A percentile compares a stretch with the other conserved stretches of the same genome.
These are phyloP conservation scores for Cisticola juncidis DNA, from an alignment of 2,113 vertebrate species.

Conservation along the genomic window DNA sequence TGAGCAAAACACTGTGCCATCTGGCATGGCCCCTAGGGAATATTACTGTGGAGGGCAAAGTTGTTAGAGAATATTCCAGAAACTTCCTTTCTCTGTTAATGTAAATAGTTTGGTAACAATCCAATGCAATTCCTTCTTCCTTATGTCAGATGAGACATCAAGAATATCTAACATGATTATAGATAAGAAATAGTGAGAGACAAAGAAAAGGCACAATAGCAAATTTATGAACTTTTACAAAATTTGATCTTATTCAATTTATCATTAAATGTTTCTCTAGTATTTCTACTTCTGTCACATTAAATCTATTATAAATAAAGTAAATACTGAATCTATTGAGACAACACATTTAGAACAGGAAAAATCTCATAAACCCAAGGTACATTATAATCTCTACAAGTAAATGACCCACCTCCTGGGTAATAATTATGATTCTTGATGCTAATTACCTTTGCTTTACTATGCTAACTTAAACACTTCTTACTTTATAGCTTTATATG, in stretches of 20 bases:
- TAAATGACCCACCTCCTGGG: neutral
- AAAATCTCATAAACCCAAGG: neutral
- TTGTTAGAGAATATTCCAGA: neutral
- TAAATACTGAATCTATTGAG: neutral
- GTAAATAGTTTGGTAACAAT: neutral
- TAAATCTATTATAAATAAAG: neutral
- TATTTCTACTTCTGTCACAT: neutral
- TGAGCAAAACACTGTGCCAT: neutral
- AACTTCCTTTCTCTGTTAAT: neutral
- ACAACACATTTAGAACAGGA: neutral
- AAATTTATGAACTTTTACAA: neutral
- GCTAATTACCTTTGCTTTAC: neutral
- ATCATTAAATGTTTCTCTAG: neutral
- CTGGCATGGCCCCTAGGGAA: neutral
- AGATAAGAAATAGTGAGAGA: neutral
- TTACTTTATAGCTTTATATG: neutral
- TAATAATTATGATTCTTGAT: neutral
- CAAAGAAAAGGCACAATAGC: neutral
- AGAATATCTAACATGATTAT: neutral
- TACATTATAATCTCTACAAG: neutral
- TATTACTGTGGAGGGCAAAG: neutral
- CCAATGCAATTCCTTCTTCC: neutral
- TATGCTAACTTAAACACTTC: neutral
- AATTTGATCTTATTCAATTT: neutral
- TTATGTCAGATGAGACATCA: neutral